Percentiles rank a stretch among this genome's conserved stretches.
These are phyloP conservation scores for Musca domestica DNA, from an alignment of 1,140 invertebrate species.

Conservation along the genomic window DNA sequence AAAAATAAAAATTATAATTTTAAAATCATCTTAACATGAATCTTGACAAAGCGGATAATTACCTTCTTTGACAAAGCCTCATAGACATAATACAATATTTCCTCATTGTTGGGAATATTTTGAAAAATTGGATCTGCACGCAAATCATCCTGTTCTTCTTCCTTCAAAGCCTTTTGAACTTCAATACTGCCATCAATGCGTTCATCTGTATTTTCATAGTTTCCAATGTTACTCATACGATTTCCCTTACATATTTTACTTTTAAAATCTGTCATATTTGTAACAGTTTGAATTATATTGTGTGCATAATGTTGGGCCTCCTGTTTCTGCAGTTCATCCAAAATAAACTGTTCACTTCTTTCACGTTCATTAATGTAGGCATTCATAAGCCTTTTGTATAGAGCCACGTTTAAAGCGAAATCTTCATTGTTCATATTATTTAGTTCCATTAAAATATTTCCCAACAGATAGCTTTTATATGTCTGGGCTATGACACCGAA, in stretches of 20 bases:
- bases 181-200: constrained; percentile 29
- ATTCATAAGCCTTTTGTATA: constrained; percentile 41
- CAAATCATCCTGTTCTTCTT: constrained; percentile 9
- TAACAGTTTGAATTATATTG: constrained; percentile 31
- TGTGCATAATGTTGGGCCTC: constrained; percentile 41
- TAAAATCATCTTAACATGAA: background rate
- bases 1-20: background rate
- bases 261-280: constrained; percentile 41
- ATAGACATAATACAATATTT: constrained; percentile 42
- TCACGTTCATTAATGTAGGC: constrained; percentile 43
- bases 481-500: constrained; percentile 46
- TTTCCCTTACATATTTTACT: constrained; percentile 48
- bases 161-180: background rate
- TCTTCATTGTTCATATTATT: constrained; percentile 45
- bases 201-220: constrained; percentile 40
- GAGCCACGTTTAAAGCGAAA: constrained; percentile 31
- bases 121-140: constrained; percentile 48
- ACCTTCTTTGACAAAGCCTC: constrained; percentile 39
- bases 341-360: constrained; percentile 38
- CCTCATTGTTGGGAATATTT: constrained; percentile 45
- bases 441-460: constrained; percentile 43
- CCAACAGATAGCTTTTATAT: constrained; percentile 46
- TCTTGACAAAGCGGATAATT: constrained; percentile 15
- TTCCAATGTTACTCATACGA: constrained; percentile 47
- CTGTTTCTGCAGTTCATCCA: constrained; percentile 38